phyloP scores from a whole-genome alignment of 2,113 vertebrate species.

The Morone saxatilis region DNA sequence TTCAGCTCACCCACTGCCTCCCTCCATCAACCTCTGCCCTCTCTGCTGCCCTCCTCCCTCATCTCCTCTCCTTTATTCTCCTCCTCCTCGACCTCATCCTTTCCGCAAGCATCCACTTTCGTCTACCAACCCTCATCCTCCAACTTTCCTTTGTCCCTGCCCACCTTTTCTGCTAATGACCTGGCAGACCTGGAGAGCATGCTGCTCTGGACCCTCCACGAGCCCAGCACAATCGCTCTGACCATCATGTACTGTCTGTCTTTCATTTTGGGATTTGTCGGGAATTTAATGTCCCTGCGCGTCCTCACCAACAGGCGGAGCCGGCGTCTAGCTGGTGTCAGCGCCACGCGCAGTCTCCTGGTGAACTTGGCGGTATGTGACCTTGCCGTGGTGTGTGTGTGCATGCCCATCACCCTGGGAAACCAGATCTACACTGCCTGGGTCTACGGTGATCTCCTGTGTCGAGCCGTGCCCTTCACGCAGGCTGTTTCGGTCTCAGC shows the following conservation, averaged over 20 bases:
- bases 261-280: slow-evolving; percentile 90
- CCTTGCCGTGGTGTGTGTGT: slow-evolving; percentile 93
- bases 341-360: slow-evolving; percentile 90
- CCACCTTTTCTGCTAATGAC: slow-evolving; percentile 73
- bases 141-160: slow-evolving; percentile 52
- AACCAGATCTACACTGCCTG: slow-evolving; percentile 92
- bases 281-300: slow-evolving; percentile 91
- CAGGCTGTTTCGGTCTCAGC: slow-evolving; percentile 92
- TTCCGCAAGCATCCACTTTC: slow-evolving; percentile 15
- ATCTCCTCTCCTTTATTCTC: slow-evolving; percentile 40
- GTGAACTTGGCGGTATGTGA: slow-evolving; percentile 93
- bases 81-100: slow-evolving; percentile 28
- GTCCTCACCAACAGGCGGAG: slow-evolving; percentile 87
- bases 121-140: slow-evolving; percentile 20
- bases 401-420: slow-evolving; percentile 93
- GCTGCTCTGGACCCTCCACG: slow-evolving; percentile 88
- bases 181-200: slow-evolving; percentile 86
- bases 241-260: slow-evolving; percentile 89
- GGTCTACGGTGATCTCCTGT: slow-evolving; percentile 93
- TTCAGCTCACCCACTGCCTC: slow-evolving; percentile 35
- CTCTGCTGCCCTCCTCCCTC: slow-evolving; percentile 43
- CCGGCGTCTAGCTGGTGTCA: slow-evolving; percentile 84
- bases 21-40: slow-evolving; percentile 49
- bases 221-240: slow-evolving; percentile 90
- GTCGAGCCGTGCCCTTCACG: slow-evolving; percentile 90